Base-by-base conservation (phyloP, 2,888 invertebrate genomes). In the Eucera pruinosa region DNA sequence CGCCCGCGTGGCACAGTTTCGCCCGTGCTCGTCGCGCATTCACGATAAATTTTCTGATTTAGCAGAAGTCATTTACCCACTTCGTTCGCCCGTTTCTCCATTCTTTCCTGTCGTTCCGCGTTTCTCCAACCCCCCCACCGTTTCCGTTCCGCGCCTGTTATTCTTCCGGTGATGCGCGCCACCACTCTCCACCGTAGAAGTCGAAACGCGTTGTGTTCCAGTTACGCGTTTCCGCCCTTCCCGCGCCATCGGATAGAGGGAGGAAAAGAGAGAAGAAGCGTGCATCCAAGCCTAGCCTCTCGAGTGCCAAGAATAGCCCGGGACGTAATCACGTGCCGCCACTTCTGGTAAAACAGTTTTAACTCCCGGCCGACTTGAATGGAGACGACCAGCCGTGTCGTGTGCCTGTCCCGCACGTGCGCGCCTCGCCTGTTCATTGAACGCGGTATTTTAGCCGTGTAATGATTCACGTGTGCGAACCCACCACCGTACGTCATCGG, bases 331-430 rank as follows among this genome's bases (percentile, higher is more conserved):
- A 83, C 83, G 83, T 73, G 83, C 81, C 50, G 72, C 75, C 80
- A 74, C 83, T 84, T 83, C 82, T 84, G 83, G 61, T 74, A 67
- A 82, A 84, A 83, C 80, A 62, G 74, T 83, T 83, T 84, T 80
- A 83, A 83, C 82, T 83, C 69, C 36, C 33, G 55, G 57, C 27
- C 50, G 69, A 27, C 23, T 68, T 75, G 84, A 82, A 83, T 79
- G 82, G 70, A 69, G 67, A 66, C 57, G 64, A 60, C 62, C 77
- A 39, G 65, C 58, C 55, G 47, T 39, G 67, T 48, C 60, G 67
- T 58, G 66, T 58, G 66, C 58, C 47, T 57, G 57, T 50, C 58
- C 30, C 64, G 58, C 72, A 68, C 72, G 72, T 74, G 74, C 69
- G 30, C 71, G 73, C 30, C 45, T 55, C 57, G 25, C 33, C 58